Conservation (phyloP, 2,797 vertebrate species). For the Pipistrellus pygmaeus region DNA sequence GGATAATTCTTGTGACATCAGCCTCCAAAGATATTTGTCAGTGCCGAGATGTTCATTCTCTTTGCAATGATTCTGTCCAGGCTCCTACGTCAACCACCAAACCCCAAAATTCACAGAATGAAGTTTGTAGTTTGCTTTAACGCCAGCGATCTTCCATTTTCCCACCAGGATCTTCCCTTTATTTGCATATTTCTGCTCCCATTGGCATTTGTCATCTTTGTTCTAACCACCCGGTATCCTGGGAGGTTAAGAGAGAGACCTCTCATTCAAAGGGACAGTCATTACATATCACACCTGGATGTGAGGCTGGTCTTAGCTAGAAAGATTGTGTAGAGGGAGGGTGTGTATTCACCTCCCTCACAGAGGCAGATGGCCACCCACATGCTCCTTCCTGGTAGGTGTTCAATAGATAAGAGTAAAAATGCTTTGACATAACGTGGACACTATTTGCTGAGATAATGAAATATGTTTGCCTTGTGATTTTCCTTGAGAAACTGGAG, state of each 20-base stretch:
- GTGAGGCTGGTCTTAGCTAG: neutral
- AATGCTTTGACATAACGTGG: neutral
- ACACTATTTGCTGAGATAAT: neutral
- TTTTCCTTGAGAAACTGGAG: neutral
- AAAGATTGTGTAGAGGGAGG: neutral
- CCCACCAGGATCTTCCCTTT: neutral
- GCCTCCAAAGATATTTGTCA: neutral
- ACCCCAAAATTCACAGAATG: neutral
- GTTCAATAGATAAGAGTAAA: neutral
- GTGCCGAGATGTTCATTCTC: neutral
- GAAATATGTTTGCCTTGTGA: slow-evolving; percentile 6
- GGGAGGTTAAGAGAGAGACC: neutral
- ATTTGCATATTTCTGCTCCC: neutral
- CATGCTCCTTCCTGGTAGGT: neutral
- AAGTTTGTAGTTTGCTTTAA: neutral
- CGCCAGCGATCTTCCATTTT: neutral
- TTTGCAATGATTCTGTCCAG: neutral
- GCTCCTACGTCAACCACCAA: neutral
- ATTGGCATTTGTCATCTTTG: neutral
- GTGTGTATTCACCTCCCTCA: neutral
- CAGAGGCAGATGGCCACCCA: neutral
- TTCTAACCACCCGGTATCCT: neutral
- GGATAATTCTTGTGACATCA: neutral
- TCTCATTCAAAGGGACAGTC: neutral
- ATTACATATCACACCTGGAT: neutral